Evolutionary conservation across 2,888 invertebrate species (phyloP), one percentile per base, ranked within the genome.

Genomic region (Mythimna impura): DNA sequence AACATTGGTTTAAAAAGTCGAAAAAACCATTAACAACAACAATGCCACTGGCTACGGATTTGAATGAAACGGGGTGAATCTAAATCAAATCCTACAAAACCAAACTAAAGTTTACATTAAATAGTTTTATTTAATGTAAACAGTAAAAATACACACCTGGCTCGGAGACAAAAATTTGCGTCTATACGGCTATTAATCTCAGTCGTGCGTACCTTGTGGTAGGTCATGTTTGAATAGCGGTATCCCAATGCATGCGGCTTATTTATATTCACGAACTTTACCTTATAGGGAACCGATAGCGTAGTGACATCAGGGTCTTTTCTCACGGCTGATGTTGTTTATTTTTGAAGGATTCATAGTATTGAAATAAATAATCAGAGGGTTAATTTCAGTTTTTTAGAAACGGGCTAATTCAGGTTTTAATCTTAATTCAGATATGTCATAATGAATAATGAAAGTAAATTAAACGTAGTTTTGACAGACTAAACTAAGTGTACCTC

Each of bases 211-310:
- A 80, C 65, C 71, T 80, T 81, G 84, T 77, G 87, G 83, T 86
- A 83, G 86, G 87, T 89, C 86, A 89, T 80, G 87, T 81, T 73
- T 69, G 50, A 36, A 64, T 87, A 87, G 69, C 88, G 87, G 88
- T 71, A 78, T 57, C 34, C 62, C 43, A 71, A 78, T 87, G 73
- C 75, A 80, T 64, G 69, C 65, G 66, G 64, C 34, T 78, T 71
- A 72, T 84, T 86, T 86, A 85, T 75, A 79, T 83, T 69, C 83
- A 80, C 69, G 83, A 80, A 73, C 74, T 67, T 79, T 71, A 62
- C 83, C 83, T 83, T 83, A 79, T 72, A 17, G 36, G 30, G 80
- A 67, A 10, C 57, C 64, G 79, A 83, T 64, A 67, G 55, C 50
- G 1, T 30, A n/a, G 61, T 61, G 67, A 79, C 67, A 72, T 71